Percentiles rank a stretch among this genome's conserved stretches.
Conservation (phyloP, 2,888 invertebrate genomes). For the Drosophila neutralis region DNA sequence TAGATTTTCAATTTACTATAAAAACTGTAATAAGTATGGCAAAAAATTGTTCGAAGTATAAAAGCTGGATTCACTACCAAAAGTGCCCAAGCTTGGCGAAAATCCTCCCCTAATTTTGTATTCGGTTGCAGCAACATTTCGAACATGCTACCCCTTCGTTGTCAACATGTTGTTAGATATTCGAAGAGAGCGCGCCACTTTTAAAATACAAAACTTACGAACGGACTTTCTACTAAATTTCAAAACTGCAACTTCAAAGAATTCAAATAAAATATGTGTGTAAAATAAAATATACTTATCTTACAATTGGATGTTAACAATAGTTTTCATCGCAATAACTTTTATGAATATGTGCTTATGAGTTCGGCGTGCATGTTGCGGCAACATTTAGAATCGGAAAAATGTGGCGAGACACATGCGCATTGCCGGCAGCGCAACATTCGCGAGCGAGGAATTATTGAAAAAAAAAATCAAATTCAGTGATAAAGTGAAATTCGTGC, state of each 20-base stretch:
- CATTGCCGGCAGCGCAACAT: constrained; percentile 15
- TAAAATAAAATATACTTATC: not conserved
- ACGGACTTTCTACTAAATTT: too few relatives aligned
- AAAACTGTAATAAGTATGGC: not conserved
- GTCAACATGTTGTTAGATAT: constrained; percentile 33
- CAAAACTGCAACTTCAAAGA: not conserved
- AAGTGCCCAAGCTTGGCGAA: not conserved
- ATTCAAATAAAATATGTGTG: not conserved
- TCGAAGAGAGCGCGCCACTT: constrained; percentile 27
- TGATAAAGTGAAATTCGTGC: constrained; percentile 76
- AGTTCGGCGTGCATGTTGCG: constrained; percentile 34
- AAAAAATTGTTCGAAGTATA: not conserved
- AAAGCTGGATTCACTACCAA: not conserved
- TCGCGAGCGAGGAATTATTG: constrained; percentile 38
- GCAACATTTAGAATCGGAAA: constrained; percentile 35
- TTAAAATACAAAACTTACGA: not conserved
- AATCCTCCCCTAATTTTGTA: not conserved
- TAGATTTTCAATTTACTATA: not conserved
- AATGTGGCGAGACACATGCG: constrained; percentile 52
- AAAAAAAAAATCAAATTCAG: constrained; percentile 73
- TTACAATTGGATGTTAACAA: not conserved
- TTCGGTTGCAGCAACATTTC: constrained; percentile 19
- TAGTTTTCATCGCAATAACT: not conserved
- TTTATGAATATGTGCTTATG: not conserved
- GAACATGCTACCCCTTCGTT: constrained; percentile 25